Percentiles rank a stretch among this genome's conserved stretches.
phyloP scores from a whole-genome alignment of 2,113 vertebrate genomes.

The Corythoichthys haematopterus region DNA sequence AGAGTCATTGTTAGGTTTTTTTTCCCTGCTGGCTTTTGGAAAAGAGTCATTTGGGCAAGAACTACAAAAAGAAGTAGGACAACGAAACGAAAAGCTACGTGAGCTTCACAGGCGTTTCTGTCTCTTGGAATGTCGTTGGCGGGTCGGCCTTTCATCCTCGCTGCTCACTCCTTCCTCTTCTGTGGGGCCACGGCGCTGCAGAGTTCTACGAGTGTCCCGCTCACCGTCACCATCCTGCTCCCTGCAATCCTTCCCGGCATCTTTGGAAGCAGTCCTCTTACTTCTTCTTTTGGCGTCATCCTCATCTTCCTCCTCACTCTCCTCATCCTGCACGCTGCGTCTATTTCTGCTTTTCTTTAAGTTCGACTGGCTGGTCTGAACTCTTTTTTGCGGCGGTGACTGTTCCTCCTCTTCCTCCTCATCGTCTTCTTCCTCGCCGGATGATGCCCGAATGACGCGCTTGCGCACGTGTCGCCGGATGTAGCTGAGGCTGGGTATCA shows the following conservation, averaged over 20 bases:
- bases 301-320: slow-evolving; percentile 29
- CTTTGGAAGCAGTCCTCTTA: slow-evolving; percentile 52
- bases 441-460: slow-evolving; percentile 47
- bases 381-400: slow-evolving; percentile 43
- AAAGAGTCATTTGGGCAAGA: slow-evolving; percentile 31
- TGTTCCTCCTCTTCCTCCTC: slow-evolving; percentile 19
- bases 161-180: slow-evolving; percentile 38
- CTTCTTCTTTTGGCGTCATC: slow-evolving; percentile 52
- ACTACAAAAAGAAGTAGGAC: slow-evolving; percentile 38
- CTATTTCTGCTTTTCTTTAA: slow-evolving; percentile 27
- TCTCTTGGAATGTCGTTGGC: slow-evolving; percentile 77
- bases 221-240: slow-evolving; percentile 72
- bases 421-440: slow-evolving; percentile 39
- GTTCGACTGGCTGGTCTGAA: slow-evolving; percentile 59
- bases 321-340: slow-evolving; percentile 20
- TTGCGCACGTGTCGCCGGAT: slow-evolving; percentile 82
- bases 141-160: slow-evolving; percentile 58
- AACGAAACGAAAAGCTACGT: slow-evolving; percentile 29
- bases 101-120: slow-evolving; percentile 66
- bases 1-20: slow-evolving; percentile 53
- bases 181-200: slow-evolving; percentile 28
- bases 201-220: slow-evolving; percentile 61
- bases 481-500: slow-evolving; percentile 85
- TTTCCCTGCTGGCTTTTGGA: slow-evolving; percentile 40
- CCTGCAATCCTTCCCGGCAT: slow-evolving; percentile 61